Evolutionary conservation across 2,113 vertebrate species (phyloP), one percentile per base, ranked within the genome.

Genomic region (Microcebus ravelobensis): DNA sequence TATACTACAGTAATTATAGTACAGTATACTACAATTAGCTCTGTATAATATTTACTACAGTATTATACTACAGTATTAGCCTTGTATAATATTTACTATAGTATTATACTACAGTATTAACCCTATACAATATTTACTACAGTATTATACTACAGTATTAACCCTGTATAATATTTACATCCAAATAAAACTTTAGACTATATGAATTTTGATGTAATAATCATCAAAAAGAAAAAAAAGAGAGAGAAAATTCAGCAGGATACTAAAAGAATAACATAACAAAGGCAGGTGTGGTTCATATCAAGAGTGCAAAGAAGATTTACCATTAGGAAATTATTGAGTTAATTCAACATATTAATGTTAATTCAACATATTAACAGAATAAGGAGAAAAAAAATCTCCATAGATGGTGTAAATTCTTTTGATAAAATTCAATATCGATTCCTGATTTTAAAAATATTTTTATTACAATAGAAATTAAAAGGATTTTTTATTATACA

Each of bases 271-370:
- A 68, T 67, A 59, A 34, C 59, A 52, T 39, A 87, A 82, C 23
- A 80, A 63, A 9, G 90, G 21, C 59, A 45, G 21, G 10, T 31
- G 3, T 65, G 42, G 88, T 63, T 87, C n/a, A 83, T 34, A 55
- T 4, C 50, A 18, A 42, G 6, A 36, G n/a, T 71, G n/a, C 36
- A 61, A 82, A 87, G 42, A 83, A 29, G n/a, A 70, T 42, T 87
- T 67, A 31, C 42, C 45, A 31, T 45, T 48, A 85, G 65, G 50
- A 88, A 88, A 77, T 82, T 91, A 59, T 42, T 25, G 31, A 63
- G 87, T 87, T 61, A 87, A 83, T 83, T 87, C 13, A 79, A 52
- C 42, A 61, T 80, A 57, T 82, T 68, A 94, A 82, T 45, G 87
- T 87, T 61, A 87, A 83, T 83, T 87, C 13, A 79, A 52, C 42